A percentile compares a stretch with the other conserved stretches of the same genome.
Evolutionary conservation across 2,888 invertebrate genomes (phyloP).

Genomic region (Aleiodes alternator): DNA sequence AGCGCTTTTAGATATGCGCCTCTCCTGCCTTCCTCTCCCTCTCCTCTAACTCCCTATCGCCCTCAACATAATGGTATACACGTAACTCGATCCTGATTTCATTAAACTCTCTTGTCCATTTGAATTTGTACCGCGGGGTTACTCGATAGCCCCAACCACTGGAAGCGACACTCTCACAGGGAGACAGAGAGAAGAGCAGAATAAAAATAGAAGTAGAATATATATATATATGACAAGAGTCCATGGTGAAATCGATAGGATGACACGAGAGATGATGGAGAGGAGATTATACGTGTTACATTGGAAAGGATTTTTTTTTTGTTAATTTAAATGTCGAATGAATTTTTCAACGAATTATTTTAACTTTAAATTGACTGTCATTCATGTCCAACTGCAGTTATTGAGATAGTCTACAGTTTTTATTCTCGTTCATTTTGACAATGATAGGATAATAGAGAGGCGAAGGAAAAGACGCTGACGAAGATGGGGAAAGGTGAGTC

Average conservation of each 20-base stretch:
- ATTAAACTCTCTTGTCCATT: slow-evolving; percentile 56
- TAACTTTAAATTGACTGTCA: slow-evolving; percentile 7
- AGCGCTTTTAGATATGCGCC: slow-evolving; percentile 39
- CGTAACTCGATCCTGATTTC: slow-evolving; percentile 54
- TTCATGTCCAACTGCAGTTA: no score
- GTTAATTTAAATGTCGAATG: slow-evolving; percentile 27
- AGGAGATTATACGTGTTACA: slow-evolving; percentile 13
- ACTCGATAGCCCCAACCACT: slow-evolving; percentile 40
- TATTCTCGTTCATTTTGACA: not conserved
- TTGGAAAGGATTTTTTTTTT: slow-evolving; percentile 2
- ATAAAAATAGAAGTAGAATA: slow-evolving; percentile 20
- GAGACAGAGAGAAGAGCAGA: slow-evolving; percentile 7
- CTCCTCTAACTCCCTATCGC: not conserved
- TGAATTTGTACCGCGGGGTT: slow-evolving; percentile 44
- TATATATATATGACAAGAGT: no score
- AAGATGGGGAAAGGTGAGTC: not conserved
- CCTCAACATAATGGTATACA: slow-evolving; percentile 33
- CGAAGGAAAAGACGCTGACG: slow-evolving; percentile 12
- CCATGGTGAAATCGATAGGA: no score
- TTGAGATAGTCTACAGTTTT: no score
- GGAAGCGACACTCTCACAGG: slow-evolving; percentile 6
- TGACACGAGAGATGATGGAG: no score
- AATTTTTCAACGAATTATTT: not conserved
- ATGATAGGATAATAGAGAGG: not conserved
- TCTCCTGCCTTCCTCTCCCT: no score